Evolutionary conservation across 2,113 vertebrate species (phyloP).

Genomic region (Isichthys henryi): DNA sequence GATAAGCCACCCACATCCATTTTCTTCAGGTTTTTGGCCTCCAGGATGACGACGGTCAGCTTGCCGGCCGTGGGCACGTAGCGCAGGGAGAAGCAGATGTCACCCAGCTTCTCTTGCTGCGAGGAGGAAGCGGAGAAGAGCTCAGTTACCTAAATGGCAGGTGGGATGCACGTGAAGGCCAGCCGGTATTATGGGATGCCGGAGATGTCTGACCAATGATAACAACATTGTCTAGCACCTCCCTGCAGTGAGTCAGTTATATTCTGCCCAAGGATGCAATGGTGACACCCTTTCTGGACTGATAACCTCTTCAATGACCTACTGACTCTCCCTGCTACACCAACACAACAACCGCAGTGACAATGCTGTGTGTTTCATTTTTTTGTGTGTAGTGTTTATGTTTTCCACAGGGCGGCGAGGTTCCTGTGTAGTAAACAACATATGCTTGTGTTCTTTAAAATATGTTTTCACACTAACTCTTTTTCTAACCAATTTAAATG

Average conservation of each 20-base stretch:
- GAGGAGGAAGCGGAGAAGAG: slow-evolving; percentile 40
- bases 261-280: not conserved
- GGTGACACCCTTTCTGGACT: not conserved
- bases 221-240: not conserved
- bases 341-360: not conserved
- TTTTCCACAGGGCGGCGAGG: not conserved
- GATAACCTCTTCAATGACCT: not conserved
- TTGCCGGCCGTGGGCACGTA: slow-evolving; percentile 97
- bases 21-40: slow-evolving; percentile 98
- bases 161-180: not conserved
- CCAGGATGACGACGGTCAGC: slow-evolving; percentile 91
- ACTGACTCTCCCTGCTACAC: not conserved
- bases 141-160: not conserved
- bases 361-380: not conserved
- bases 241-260: not conserved
- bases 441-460: not conserved
- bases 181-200: not conserved
- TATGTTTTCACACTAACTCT: not conserved
- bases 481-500: not conserved
- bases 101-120: slow-evolving; percentile 97
- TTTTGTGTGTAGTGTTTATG: not conserved
- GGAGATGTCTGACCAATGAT: not conserved
- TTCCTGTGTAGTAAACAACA: not conserved
- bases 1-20: slow-evolving; percentile 97
- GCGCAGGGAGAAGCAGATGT: slow-evolving; percentile 97